Base-by-base conservation (phyloP, 2,797 vertebrate genomes). In the Pangasius djambal region DNA sequence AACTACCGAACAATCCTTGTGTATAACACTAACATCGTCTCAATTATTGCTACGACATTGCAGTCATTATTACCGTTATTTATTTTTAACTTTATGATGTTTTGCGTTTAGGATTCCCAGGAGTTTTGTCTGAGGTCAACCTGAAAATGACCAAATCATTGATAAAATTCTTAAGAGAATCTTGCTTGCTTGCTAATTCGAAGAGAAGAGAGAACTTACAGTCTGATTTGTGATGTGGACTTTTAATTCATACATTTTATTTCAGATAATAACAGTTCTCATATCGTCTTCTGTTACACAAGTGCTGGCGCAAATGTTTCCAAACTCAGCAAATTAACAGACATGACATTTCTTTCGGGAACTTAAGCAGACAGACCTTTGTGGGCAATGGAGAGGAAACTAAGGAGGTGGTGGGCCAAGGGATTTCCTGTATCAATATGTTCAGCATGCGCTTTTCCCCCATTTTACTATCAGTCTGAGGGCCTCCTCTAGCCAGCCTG, bases 391-490 rank as follows among this genome's bases (percentile, higher is more conserved):
- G 72, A 88, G 70, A 89, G 92, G 93, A 93, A 93, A 89, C 87
- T 79, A 86, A 92, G 92, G 92, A 93, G 88, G 90, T 88, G 87
- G 91, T 90, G 92, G 88, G 94, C 86, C 92, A 93, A 94, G 94
- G 94, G 94, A 96, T 96, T 96, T 96, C 95, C 96, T 96, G 93
- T 93, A 96, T 96, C 95, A 95, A 95, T 95, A 94, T 50, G 88
- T 96, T 95, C 94, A 95, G 93, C 93, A 95, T 95, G 93, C 94
- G 52, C 94, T 93, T 94, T 89, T 18, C 74, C 89, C 83, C 89
- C 87, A 91, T 94, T 96, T 95, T 94, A 95, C 94, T 93, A 92
- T 94, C 84, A 91, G 92, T 91, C 92, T 88, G 89, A 90, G 86
- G 91, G 92, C 92, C 95, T 95, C 93, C 92, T 93, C 93, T 91